A percentile compares a stretch with the other conserved stretches of the same genome.
These are phyloP conservation scores for Parapsyche elsis DNA, from an alignment of 1,140 invertebrate genomes.

Conservation along the genomic window DNA sequence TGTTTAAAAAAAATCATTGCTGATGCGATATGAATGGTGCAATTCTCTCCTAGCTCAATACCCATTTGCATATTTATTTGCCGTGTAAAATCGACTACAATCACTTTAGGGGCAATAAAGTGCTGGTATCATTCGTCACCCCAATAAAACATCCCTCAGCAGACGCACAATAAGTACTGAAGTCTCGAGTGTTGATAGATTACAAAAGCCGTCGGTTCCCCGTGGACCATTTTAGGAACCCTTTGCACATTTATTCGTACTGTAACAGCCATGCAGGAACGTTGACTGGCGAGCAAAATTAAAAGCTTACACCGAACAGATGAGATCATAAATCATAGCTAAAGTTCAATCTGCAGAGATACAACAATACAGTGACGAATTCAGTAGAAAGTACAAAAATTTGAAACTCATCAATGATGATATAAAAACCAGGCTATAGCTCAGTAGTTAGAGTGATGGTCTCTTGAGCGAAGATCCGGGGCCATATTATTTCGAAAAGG, in stretches of 20 bases:
- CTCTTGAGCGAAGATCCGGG: too few species aligned
- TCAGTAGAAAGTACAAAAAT: too few species aligned
- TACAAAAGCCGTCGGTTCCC: slow-evolving; percentile 37
- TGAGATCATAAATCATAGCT: too few species aligned
- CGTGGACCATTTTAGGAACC: slow-evolving; percentile 26
- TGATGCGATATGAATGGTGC: background rate
- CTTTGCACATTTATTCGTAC: background rate
- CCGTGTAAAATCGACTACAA: slow-evolving; percentile 43
- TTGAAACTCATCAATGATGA: too few species aligned
- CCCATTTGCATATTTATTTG: slow-evolving; percentile 45
- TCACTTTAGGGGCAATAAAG: slow-evolving; percentile 39
- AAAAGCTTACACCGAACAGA: background rate
- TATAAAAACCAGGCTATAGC: too few species aligned
- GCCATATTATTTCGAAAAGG: too few species aligned
- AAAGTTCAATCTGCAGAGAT: too few species aligned
- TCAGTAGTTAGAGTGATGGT: too few species aligned
- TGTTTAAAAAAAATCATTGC: background rate
- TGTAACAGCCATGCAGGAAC: background rate
- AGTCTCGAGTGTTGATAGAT: slow-evolving; percentile 44
- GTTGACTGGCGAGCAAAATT: background rate
- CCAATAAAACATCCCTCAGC: slow-evolving; percentile 40
- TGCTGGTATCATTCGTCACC: slow-evolving; percentile 43
- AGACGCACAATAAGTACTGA: slow-evolving; percentile 27
- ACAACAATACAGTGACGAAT: too few species aligned
- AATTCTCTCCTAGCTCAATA: background rate